Percentiles rank a stretch among this genome's conserved stretches.
Conservation (phyloP, 64 coral and sea anemone genomes). For the Porites lutea region DNA sequence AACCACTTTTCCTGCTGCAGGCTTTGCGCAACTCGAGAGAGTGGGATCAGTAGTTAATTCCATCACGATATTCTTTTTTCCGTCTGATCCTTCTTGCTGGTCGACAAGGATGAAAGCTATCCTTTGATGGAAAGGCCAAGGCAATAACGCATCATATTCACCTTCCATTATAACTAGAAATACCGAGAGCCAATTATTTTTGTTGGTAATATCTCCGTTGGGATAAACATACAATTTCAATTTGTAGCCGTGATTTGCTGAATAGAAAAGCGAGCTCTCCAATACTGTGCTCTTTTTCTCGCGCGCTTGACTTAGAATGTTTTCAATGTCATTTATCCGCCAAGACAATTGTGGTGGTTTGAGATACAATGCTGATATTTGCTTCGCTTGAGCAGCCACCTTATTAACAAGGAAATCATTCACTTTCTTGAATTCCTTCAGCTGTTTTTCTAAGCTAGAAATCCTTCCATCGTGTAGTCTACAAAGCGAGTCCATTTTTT, state of each 20-base stretch:
- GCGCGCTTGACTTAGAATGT: background rate
- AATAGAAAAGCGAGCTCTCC: background rate
- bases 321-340: background rate
- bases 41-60: background rate
- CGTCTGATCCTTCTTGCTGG: background rate
- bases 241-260: background rate
- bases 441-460: background rate
- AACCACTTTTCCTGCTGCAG: background rate
- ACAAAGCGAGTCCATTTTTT: background rate
- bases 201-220: background rate
- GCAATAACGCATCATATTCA: constrained; percentile 8
- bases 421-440: background rate
- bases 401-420: background rate
- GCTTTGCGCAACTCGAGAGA: background rate
- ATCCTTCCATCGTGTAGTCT: background rate
- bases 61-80: background rate
- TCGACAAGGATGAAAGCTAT: background rate
- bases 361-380: background rate
- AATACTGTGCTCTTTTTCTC: background rate
- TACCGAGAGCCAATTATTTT: background rate
- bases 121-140: background rate
- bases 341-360: background rate
- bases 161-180: constrained; percentile 2
- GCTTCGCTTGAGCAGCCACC: background rate
- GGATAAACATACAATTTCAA: background rate